Evolutionary conservation across 2,113 vertebrate genomes (phyloP).

Genomic region (Tiliqua scincoides): DNA sequence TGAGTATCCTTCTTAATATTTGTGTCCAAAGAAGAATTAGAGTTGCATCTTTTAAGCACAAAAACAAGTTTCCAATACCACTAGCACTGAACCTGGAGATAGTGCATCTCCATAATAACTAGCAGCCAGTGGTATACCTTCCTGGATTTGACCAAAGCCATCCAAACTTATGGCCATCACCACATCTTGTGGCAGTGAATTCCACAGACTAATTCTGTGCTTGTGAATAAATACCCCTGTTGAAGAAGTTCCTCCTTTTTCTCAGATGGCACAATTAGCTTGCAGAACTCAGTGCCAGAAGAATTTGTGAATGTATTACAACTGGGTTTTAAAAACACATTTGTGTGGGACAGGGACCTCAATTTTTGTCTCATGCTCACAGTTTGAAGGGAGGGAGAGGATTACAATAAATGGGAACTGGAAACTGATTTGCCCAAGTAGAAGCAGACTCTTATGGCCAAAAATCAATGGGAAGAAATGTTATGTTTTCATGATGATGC

Average conservation of each 20-base stretch:
- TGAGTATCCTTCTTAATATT: background rate
- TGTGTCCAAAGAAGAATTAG: background rate
- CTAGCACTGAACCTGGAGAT: too few species aligned
- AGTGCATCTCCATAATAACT: too few species aligned
- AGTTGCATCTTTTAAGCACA: constrained; percentile 67
- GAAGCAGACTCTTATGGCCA: background rate
- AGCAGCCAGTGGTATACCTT: too few species aligned
- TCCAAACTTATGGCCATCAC: too few species aligned
- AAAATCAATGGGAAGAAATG: background rate
- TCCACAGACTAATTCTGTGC: too few species aligned
- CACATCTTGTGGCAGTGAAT: too few species aligned
- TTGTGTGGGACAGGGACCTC: too few species aligned
- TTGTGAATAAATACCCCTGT: too few species aligned
- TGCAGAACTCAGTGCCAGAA: background rate
- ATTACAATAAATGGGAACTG: background rate
- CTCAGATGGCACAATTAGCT: too few species aligned
- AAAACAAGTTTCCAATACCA: constrained; percentile 68
- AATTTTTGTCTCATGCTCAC: background rate
- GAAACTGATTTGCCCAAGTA: background rate
- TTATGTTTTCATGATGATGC: background rate
- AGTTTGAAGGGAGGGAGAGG: background rate
- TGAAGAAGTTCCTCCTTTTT: background rate
- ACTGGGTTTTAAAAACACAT: background rate
- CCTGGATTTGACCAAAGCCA: too few species aligned
- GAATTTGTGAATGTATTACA: background rate